These are phyloP conservation scores for Hippocampus abdominalis DNA, from an alignment of 2,113 vertebrate species.

Conservation along the genomic window DNA sequence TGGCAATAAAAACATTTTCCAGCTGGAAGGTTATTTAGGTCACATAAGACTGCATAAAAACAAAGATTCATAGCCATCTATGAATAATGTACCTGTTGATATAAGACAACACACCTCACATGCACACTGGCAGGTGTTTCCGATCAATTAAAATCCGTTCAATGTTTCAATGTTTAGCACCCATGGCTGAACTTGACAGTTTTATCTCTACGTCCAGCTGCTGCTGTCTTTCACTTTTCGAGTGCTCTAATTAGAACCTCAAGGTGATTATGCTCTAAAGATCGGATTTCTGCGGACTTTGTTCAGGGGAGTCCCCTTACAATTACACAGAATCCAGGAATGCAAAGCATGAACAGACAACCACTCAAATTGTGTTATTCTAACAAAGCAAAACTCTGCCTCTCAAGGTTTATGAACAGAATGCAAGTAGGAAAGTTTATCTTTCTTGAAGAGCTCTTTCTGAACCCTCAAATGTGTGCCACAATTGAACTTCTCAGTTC, in stretches of 20 bases:
- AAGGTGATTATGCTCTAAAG: conserved; percentile 70
- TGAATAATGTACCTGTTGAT: not conserved
- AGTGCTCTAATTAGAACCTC: conserved; percentile 58
- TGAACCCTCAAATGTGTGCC: conserved; percentile 30
- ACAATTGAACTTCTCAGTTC: conserved; percentile 49
- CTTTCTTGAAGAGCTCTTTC: conserved; percentile 38
- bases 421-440: conserved; percentile 35
- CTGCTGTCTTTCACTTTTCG: conserved; percentile 66
- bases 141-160: conserved; percentile 9
- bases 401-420: conserved; percentile 8
- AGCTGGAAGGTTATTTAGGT: not conserved
- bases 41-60: conserved; percentile 46
- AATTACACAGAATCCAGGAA: conserved; percentile 74
- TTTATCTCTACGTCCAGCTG: conserved; percentile 56
- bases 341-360: conserved; percentile 59
- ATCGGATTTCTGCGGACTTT: conserved; percentile 70
- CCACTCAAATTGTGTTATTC: conserved; percentile 28
- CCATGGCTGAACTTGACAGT: conserved; percentile 31
- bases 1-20: conserved; percentile 19
- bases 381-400: not conserved
- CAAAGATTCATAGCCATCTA: conserved; percentile 13
- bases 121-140: conserved; percentile 13
- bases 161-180: conserved; percentile 13
- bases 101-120: not conserved
- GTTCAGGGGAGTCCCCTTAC: conserved; percentile 67